These are phyloP conservation scores for Mercenaria mercenaria DNA, from an alignment of 1,140 invertebrate genomes.

Conservation along the genomic window DNA sequence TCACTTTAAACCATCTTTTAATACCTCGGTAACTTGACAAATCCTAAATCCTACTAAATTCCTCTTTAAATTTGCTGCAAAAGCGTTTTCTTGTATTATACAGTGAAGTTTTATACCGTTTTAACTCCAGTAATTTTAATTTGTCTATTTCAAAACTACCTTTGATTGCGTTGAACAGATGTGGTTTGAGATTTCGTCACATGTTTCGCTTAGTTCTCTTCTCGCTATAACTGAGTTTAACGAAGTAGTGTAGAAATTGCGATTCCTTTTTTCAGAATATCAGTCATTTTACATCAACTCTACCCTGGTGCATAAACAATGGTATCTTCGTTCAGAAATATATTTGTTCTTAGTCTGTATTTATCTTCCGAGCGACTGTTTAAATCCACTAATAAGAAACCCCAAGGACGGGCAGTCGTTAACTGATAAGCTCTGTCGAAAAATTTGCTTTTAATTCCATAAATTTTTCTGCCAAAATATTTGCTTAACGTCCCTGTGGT, in stretches of 20 bases:
- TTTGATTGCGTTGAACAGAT: background rate
- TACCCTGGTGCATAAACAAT: background rate
- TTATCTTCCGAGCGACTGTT: background rate
- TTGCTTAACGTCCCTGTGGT: background rate
- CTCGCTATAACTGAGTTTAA: background rate
- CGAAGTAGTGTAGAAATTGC: background rate
- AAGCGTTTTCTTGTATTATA: background rate
- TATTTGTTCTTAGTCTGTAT: conserved; percentile 17
- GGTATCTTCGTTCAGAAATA: conserved; percentile 6
- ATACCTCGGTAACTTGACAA: background rate
- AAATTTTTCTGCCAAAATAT: conserved; percentile 17
- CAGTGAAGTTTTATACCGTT: background rate
- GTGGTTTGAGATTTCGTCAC: background rate
- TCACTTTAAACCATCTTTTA: too few relatives aligned
- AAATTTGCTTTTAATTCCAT: background rate
- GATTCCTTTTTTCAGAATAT: too few relatives aligned
- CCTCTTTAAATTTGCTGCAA: conserved; percentile 5
- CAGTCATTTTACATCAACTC: too few relatives aligned
- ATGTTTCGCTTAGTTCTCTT: background rate
- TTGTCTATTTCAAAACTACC: background rate
- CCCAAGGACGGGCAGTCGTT: background rate
- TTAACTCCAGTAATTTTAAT: background rate
- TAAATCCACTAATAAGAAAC: conserved; percentile 34
- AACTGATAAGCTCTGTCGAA: conserved; percentile 21
- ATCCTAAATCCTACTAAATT: background rate